These are phyloP conservation scores for Ptycholaimellus sp. DNA, from an alignment of 2,888 invertebrate species.

Conservation along the genomic window DNA sequence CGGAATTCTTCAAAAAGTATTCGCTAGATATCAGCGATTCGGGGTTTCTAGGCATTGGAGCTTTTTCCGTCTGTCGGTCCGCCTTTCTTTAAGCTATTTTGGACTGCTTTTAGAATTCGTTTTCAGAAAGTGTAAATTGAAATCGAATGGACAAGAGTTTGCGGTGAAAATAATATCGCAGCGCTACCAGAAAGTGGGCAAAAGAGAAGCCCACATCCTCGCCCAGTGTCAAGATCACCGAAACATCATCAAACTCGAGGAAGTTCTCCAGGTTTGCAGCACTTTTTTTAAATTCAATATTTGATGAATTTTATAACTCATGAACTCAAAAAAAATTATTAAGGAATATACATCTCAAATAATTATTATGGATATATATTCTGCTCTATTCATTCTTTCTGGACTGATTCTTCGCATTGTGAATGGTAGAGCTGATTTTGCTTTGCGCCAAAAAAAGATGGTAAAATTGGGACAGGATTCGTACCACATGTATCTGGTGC, in stretches of 20 bases:
- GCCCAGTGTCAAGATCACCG: conserved; percentile 62
- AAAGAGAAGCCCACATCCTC: conserved; percentile 51
- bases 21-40: conserved; percentile 42
- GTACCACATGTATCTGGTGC: conserved; percentile 62
- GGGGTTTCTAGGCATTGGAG: conserved; percentile 56
- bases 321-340: no score
- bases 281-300: no score
- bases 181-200: conserved; percentile 37
- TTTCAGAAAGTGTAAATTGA: conserved; percentile 45
- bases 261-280: no score
- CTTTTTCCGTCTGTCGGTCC: conserved; percentile 53
- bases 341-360: no score
- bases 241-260: conserved; percentile 56
- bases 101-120: neutral
- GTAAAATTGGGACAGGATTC: no score
- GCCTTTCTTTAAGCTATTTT: neutral
- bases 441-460: no score
- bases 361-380: no score
- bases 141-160: conserved; percentile 46
- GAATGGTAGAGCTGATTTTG: no score
- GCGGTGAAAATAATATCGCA: conserved; percentile 64
- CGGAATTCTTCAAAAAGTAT: conserved; percentile 61
- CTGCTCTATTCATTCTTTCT: no score
- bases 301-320: no score
- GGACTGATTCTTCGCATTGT: no score